Conservation (phyloP, 2,888 invertebrate species). For the Tinea pellionella region DNA sequence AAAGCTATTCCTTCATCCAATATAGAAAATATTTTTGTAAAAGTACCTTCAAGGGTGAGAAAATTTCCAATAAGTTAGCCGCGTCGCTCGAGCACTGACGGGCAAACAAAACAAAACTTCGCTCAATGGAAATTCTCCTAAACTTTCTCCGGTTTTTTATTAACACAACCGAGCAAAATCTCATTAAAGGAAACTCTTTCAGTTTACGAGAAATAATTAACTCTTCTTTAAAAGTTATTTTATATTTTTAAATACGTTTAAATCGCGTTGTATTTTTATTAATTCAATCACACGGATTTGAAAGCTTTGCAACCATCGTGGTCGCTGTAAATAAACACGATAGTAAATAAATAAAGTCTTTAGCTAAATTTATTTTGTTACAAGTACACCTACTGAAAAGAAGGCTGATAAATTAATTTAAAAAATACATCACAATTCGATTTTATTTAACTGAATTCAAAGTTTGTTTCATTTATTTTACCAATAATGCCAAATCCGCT, state of each 20-base stretch:
- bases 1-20: neutral
- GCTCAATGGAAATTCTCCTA: constrained; percentile 26
- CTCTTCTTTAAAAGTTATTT: too few relatives aligned
- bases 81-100: constrained; percentile 23
- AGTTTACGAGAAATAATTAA: neutral
- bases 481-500: too few relatives aligned
- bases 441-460: too few relatives aligned
- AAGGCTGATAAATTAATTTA: too few relatives aligned
- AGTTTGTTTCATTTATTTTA: too few relatives aligned
- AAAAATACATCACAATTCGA: too few relatives aligned
- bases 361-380: neutral
- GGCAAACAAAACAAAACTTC: constrained; percentile 35
- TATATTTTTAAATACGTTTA: too few relatives aligned
- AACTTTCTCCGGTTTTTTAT: constrained; percentile 33
- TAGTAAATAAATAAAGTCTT: too few relatives aligned
- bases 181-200: constrained; percentile 26
- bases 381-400: neutral
- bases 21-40: constrained; percentile 2
- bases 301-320: too few relatives aligned
- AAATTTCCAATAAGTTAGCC: constrained; percentile 14
- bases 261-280: too few relatives aligned
- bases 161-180: constrained; percentile 24
- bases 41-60: constrained; percentile 4
- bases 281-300: too few relatives aligned
- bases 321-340: too few relatives aligned